Percentiles rank a stretch among this genome's conserved stretches.
Conservation (phyloP, 1,140 invertebrate genomes). For the Tetragonula clypearis region DNA sequence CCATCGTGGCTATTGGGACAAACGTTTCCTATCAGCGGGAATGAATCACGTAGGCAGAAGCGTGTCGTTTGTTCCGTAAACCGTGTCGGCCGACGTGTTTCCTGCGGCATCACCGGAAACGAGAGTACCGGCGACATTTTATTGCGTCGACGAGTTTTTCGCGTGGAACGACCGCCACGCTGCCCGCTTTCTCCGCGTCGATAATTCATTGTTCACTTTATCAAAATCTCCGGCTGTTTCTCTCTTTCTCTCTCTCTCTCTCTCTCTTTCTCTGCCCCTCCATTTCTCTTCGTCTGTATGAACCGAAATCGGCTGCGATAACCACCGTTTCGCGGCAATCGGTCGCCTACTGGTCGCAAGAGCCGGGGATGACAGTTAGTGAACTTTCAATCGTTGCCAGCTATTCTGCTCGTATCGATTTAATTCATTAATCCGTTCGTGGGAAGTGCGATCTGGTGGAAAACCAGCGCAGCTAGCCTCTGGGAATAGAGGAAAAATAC, state of each 20-base stretch:
- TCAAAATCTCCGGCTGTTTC: slow-evolving; percentile 8
- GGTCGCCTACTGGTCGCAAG: slow-evolving; percentile 5
- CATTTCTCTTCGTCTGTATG: not conserved
- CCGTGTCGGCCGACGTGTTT: slow-evolving; percentile 19
- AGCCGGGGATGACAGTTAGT: not conserved
- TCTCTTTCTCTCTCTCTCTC: not conserved
- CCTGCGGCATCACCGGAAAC: slow-evolving; percentile 34
- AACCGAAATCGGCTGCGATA: slow-evolving; percentile 35
- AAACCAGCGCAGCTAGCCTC: not conserved
- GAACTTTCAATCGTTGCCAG: slow-evolving; percentile 39
- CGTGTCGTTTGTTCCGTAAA: slow-evolving; percentile 33
- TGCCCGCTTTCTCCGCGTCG: slow-evolving; percentile 23
- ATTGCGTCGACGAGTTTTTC: slow-evolving; percentile 40
- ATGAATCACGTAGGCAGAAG: slow-evolving; percentile 16
- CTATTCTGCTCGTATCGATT: slow-evolving; percentile 22
- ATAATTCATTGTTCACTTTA: slow-evolving; percentile 48
- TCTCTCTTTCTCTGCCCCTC: not conserved
- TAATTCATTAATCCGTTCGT: slow-evolving; percentile 31
- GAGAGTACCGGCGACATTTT: slow-evolving; percentile 34
- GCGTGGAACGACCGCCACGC: not conserved
- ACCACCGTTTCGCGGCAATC: slow-evolving; percentile 17
- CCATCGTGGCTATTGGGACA: slow-evolving; percentile 1
- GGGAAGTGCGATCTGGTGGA: not conserved
- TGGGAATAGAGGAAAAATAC: not conserved
- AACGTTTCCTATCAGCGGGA: slow-evolving; percentile 39